These are phyloP conservation scores for Erythrocebus patas DNA, from an alignment of 2,113 vertebrate genomes.

Conservation along the genomic window DNA sequence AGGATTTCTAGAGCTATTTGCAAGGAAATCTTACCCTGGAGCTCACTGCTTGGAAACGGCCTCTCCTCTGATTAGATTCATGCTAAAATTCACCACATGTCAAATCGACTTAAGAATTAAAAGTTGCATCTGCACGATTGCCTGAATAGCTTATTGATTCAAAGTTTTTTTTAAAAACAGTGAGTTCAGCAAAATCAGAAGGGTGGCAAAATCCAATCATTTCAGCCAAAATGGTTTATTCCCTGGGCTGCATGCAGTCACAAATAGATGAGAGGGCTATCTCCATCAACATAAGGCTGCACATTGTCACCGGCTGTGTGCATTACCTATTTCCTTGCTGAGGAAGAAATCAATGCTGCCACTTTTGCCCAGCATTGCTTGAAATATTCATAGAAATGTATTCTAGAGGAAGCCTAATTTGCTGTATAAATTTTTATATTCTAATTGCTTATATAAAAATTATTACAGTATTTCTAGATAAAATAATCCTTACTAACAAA, in stretches of 20 bases:
- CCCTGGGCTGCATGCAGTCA: neutral
- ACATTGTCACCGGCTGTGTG: fast-evolving
- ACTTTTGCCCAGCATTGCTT: neutral
- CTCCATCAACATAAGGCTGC: neutral
- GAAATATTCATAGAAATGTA: constrained; percentile 12
- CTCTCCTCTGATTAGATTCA: constrained; percentile 67
- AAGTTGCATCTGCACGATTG: constrained; percentile 61
- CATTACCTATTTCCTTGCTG: neutral
- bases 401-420: neutral
- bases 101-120: constrained; percentile 70
- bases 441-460: constrained; percentile 9
- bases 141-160: constrained; percentile 73
- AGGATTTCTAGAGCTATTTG: neutral
- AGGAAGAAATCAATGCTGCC: neutral
- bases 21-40: constrained; percentile 54
- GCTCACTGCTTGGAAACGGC: constrained; percentile 50
- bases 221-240: constrained; percentile 17
- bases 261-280: neutral
- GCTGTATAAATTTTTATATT: neutral
- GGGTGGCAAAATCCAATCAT: constrained; percentile 54
- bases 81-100: constrained; percentile 43
- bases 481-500: constrained; percentile 1
- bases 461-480: neutral
- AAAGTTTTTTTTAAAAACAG: constrained; percentile 48
- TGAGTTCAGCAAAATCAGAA: constrained; percentile 71